Conservation (phyloP, 2,888 invertebrate genomes). For the Acanthosepion pharaonis region DNA sequence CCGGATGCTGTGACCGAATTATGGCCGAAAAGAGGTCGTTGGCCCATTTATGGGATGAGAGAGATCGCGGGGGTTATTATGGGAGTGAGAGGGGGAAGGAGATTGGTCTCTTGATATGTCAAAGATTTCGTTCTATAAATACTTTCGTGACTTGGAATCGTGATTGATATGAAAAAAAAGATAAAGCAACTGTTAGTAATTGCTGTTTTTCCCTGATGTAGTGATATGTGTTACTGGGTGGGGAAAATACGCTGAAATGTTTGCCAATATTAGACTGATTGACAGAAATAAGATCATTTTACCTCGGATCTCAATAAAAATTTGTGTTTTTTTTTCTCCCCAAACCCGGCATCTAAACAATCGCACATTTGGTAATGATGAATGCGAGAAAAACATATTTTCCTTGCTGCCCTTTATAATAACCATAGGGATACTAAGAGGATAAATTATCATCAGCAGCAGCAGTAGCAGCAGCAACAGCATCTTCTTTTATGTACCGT, state of each 20-base stretch:
- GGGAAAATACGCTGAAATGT: not conserved
- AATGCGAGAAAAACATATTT: no score
- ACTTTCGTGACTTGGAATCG: not conserved
- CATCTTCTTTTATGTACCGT: no score
- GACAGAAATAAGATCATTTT: not conserved
- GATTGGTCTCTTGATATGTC: not conserved
- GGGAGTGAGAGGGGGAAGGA: not conserved
- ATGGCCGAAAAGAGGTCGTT: not conserved
- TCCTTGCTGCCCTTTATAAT: no score
- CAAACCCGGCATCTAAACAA: not conserved
- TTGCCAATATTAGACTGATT: not conserved
- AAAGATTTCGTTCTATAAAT: slow-evolving; percentile 8
- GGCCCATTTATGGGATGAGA: not conserved
- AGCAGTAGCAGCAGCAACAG: no score
- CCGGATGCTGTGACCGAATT: slow-evolving; percentile 21
- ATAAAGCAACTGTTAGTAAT: not conserved
- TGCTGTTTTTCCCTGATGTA: not conserved
- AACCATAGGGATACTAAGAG: no score
- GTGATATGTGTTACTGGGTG: not conserved
- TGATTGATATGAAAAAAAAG: not conserved
- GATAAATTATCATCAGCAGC: no score
- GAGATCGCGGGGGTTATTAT: not conserved
- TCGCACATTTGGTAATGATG: not conserved
- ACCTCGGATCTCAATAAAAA: not conserved
- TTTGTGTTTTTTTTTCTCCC: not conserved